phyloP scores from a whole-genome alignment of 2,888 invertebrate species.

The Amiota mariae region DNA sequence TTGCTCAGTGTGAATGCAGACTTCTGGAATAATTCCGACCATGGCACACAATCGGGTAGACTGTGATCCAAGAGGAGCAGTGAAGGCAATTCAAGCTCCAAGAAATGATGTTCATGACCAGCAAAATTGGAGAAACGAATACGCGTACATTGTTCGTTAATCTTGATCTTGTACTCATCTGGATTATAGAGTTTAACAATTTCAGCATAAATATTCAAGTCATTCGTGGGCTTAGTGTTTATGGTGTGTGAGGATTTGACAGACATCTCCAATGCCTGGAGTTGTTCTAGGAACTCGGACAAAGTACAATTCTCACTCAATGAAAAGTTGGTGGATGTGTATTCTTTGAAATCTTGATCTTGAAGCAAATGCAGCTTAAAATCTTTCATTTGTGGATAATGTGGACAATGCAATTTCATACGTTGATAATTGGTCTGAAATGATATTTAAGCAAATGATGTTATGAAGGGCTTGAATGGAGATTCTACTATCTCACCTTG shows the following conservation, averaged over 20 bases:
- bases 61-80: slow-evolving; percentile 62
- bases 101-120: slow-evolving; percentile 59
- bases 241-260: accelerated
- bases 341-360: slow-evolving; percentile 46
- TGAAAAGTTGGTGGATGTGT: slow-evolving; percentile 37
- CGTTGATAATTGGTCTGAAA: slow-evolving; percentile 33
- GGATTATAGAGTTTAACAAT: slow-evolving; percentile 56
- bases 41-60: slow-evolving; percentile 61
- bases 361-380: slow-evolving; percentile 52
- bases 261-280: slow-evolving; percentile 43
- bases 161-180: slow-evolving; percentile 54
- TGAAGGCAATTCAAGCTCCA: slow-evolving; percentile 59
- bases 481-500: slow-evolving; percentile 29
- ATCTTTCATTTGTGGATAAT: slow-evolving; percentile 54
- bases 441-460: too few relatives aligned
- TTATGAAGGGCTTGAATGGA: too few relatives aligned
- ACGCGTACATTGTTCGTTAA: slow-evolving; percentile 50
- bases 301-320: slow-evolving; percentile 53
- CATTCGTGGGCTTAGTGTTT: background rate
- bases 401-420: slow-evolving; percentile 57
- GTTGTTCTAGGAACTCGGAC: slow-evolving; percentile 52
- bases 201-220: slow-evolving; percentile 58
- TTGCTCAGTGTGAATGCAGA: slow-evolving; percentile 35
- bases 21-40: slow-evolving; percentile 54
- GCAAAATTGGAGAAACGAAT: slow-evolving; percentile 64